These are phyloP conservation scores for Ammospiza maritima DNA, from an alignment of 2,797 vertebrate genomes.

Conservation along the genomic window DNA sequence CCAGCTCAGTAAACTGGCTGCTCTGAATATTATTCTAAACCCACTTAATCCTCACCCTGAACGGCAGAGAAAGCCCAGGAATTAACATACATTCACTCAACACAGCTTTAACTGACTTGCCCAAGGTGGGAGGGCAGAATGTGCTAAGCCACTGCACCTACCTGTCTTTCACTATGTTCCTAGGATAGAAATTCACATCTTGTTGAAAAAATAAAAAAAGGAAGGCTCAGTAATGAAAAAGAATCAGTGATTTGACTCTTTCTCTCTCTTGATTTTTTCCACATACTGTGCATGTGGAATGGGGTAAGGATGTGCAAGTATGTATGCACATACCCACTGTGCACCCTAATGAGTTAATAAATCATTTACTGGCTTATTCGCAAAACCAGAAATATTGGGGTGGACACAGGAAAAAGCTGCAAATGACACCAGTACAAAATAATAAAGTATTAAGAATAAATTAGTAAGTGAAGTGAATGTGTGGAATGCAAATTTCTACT, in stretches of 20 bases:
- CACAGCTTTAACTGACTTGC: not conserved
- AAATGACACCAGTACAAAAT: not conserved
- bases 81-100: not conserved
- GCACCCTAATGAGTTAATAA: not conserved
- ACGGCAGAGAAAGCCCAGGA: not conserved
- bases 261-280: not conserved
- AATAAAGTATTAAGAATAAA: not conserved
- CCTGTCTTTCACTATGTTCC: not conserved
- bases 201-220: not conserved
- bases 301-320: not conserved
- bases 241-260: not conserved
- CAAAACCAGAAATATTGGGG: not conserved
- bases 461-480: not conserved
- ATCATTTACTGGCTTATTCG: not conserved
- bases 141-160: not conserved
- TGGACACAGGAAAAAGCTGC: not conserved
- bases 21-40: conserved; percentile 26
- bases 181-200: not conserved
- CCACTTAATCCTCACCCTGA: conserved; percentile 15
- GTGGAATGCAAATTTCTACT: not conserved
- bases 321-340: not conserved
- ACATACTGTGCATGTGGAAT: not conserved
- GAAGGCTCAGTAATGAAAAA: not conserved
- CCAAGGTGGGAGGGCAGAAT: not conserved
- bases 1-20: conserved; percentile 2